Conservation (phyloP, 2,113 vertebrate species). For the Equus przewalskii region DNA sequence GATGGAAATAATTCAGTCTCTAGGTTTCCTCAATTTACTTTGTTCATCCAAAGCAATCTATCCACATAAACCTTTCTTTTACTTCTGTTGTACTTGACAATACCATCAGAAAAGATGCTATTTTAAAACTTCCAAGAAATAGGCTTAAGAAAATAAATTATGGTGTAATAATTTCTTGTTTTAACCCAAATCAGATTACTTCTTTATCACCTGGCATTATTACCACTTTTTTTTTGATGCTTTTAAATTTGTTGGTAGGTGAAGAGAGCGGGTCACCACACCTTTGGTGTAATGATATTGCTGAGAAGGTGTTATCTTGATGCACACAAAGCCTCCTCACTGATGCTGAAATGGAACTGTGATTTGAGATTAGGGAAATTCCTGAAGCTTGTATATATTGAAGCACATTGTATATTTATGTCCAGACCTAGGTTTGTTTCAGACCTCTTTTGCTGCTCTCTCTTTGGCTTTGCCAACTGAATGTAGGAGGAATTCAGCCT, state of each 20-base stretch:
- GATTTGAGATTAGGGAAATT: constrained; percentile 30
- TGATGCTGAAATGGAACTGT: constrained; percentile 27
- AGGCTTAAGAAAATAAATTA: constrained; percentile 33
- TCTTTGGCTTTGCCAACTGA: constrained; percentile 50
- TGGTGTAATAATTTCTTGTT: neutral
- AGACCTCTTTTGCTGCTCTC: constrained; percentile 3
- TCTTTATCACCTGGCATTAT: neutral
- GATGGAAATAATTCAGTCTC: neutral
- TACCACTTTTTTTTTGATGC: neutral
- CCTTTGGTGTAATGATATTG: constrained; percentile 2
- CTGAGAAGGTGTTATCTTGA: constrained; percentile 2
- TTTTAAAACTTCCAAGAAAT: constrained; percentile 28
- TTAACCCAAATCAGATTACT: neutral
- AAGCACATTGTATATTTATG: constrained; percentile 53
- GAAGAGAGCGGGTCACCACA: neutral
- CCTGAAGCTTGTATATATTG: constrained; percentile 18
- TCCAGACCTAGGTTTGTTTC: constrained; percentile 59
- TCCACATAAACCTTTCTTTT: neutral
- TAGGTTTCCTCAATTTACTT: neutral
- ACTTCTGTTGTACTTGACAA: neutral
- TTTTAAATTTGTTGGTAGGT: constrained; percentile 28
- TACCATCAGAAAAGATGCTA: neutral
- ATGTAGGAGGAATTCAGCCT: constrained; percentile 37
- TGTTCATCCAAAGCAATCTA: constrained; percentile 26
- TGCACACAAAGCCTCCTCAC: neutral